phyloP scores from a whole-genome alignment of 2,888 invertebrate genomes.

The Lymantria dispar region DNA sequence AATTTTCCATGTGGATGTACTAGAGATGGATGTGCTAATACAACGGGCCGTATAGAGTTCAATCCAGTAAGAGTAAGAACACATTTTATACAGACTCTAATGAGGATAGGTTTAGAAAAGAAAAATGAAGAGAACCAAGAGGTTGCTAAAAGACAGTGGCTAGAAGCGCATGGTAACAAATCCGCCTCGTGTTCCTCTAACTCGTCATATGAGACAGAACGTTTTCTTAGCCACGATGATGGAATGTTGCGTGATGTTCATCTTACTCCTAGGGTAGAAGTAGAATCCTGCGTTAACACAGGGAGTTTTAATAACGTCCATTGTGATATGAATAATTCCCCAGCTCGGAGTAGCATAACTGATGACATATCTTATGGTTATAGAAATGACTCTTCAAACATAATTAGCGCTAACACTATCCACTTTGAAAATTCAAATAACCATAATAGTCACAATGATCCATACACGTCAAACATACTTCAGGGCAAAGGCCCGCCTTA shows the following conservation, averaged over 20 bases:
- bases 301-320: constrained; percentile 87
- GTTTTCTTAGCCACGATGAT: constrained; percentile 61
- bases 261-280: constrained; percentile 81
- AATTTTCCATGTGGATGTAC: constrained; percentile 99
- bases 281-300: constrained; percentile 84
- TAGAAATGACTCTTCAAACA: constrained; percentile 68
- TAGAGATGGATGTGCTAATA: constrained; percentile 96
- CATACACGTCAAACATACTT: constrained; percentile 70
- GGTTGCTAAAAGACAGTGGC: constrained; percentile 75
- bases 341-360: constrained; percentile 40
- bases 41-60: constrained; percentile 96
- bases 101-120: constrained; percentile 95
- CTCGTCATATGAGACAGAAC: constrained; percentile 62
- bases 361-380: constrained; percentile 53
- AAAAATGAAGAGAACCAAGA: constrained; percentile 86
- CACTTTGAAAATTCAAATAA: constrained; percentile 71
- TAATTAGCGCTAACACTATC: constrained; percentile 51
- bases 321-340: constrained; percentile 77
- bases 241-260: constrained; percentile 78
- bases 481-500: constrained; percentile 74
- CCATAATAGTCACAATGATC: constrained; percentile 63
- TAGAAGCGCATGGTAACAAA: constrained; percentile 57
- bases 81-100: constrained; percentile 98
- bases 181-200: constrained; percentile 56
- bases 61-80: constrained; percentile 97